Evolutionary conservation across 1,140 invertebrate genomes (phyloP), one percentile per base, ranked within the genome.

Genomic region (Acyrthosiphon pisum): DNA sequence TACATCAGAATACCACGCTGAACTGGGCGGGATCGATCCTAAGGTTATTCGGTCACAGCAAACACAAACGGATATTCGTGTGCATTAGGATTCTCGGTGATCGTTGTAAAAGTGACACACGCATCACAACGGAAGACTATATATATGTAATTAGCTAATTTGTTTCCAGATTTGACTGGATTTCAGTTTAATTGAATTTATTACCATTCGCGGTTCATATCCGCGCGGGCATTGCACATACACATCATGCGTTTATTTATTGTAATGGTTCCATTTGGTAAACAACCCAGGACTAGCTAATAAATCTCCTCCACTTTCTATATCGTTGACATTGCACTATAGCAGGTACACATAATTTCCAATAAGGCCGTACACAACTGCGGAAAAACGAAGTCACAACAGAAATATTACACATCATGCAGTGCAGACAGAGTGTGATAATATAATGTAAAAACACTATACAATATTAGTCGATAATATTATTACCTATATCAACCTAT

Each of bases 121-220:
- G 14, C 60, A 44, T 23, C 6, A 14, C 8, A 53, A 89, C 22
- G 48, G 48, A 37, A 26, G 50, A 53, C 41, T 50, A 53, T 2
- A 4, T 53, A 30, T 18, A 48, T 35, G 35, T 41, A 53, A 56
- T 89, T 56, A 53, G 35, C 53, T 56, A 89, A 89, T 89, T 89
- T 30, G 48, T 89, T 37, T 56, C 20, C 83, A 46, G n/a, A 48
- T 87, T 35, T 56, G 48, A 90, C 50, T 26, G n/a, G 22, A 37
- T 90, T 90, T 44, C 9, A 60, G 46, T 90, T 68, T 26, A 89
- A 90, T 68, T 60, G 18, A 68, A 90, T 90, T 90, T 90, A 60
- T 90, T n/a, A 90, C n/a, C 88, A 41, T 44, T 23, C 9, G 2
- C 11, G 18, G 11, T 30, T 41, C 9, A 26, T 26, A 76, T 35